Evolutionary conservation across 1,140 invertebrate species (phyloP), one percentile per base, ranked within the genome.

Genomic region (Drosophila orena): DNA sequence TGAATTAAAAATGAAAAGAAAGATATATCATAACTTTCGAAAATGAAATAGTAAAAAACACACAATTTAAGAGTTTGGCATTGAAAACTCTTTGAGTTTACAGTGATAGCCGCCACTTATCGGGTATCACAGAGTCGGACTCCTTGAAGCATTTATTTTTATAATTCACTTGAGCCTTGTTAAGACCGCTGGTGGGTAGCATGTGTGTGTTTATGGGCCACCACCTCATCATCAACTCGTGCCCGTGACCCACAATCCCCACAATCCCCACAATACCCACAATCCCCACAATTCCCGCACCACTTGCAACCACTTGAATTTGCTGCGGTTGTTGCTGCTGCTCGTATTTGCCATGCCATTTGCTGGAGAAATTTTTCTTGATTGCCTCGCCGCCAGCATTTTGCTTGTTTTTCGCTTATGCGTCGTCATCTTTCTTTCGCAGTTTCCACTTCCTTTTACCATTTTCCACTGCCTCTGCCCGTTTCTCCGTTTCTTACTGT

Each of bases 371-470:
- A 86, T 76, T 86, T 86, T 72, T 79, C 79, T 79, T 86, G 83
- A 86, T 86, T 86, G 83, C 83, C 78, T 86, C 77, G 81, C 77
- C 81, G 66, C 70, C 76, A 77, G 78, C 74, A 78, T 78, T 81
- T 72, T 64, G 74, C 69, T 68, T 76, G 69, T 81, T 75, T 75
- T 76, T 85, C 65, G 66, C 73, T 77, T 86, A 86, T 86, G 83
- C 79, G 83, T 68, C 64, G 79, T 86, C 83, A 86, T 86, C 75
- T 86, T 72, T 81, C 65, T 73, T 49, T 57, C 64, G 53, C 60
- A 65, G 49, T 64, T 68, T 78, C 66, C 65, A 57, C 35, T 42
- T 65, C 17, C 58, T 12, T n/a, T 49, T 47, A 24, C 24, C 44
- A 34, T 62, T 44, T 54, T 44, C 27, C 49, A 7, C 4, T 8